These are phyloP conservation scores for Drosophila serrata DNA, from an alignment of 1,140 invertebrate species.

Conservation along the genomic window DNA sequence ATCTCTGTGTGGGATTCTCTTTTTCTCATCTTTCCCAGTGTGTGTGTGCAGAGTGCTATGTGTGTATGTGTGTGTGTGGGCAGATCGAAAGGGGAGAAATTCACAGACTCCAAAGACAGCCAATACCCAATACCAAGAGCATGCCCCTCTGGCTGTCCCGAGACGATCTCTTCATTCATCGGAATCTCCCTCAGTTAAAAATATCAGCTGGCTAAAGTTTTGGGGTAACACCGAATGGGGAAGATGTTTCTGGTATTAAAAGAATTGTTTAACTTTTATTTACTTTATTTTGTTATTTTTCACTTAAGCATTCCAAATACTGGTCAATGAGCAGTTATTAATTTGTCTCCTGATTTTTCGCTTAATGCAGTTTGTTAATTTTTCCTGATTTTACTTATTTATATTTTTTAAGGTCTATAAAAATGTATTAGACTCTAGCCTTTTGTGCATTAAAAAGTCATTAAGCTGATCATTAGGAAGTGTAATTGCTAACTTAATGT, in stretches of 20 bases:
- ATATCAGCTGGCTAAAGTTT: not conserved
- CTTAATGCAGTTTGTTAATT: not conserved
- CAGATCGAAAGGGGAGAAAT: conserved; percentile 48
- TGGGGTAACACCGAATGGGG: conserved; percentile 15
- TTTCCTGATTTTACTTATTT: not conserved
- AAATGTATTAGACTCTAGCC: not conserved
- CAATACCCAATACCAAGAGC: conserved; percentile 21
- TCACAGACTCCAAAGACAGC: conserved; percentile 41
- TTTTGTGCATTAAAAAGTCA: not conserved
- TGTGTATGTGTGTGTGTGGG: conserved; percentile 35
- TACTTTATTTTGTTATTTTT: not conserved
- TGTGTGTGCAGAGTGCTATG: conserved; percentile 4
- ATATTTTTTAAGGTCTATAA: not conserved
- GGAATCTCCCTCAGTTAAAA: conserved; percentile 24
- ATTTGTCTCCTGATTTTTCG: not conserved
- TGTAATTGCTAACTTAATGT: not conserved
- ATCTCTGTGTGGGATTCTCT: conserved; percentile 19
- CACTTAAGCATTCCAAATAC: too few species aligned
- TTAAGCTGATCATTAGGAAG: conserved; percentile 6
- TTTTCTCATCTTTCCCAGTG: conserved; percentile 12
- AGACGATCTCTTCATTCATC: conserved; percentile 33
- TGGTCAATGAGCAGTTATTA: not conserved
- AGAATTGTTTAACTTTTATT: not conserved
- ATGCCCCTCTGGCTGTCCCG: conserved; percentile 6
- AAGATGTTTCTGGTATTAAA: not conserved